Percentiles rank a stretch among this genome's conserved stretches.
Conservation (phyloP, 2,888 invertebrate genomes). For the Noctua janthe region DNA sequence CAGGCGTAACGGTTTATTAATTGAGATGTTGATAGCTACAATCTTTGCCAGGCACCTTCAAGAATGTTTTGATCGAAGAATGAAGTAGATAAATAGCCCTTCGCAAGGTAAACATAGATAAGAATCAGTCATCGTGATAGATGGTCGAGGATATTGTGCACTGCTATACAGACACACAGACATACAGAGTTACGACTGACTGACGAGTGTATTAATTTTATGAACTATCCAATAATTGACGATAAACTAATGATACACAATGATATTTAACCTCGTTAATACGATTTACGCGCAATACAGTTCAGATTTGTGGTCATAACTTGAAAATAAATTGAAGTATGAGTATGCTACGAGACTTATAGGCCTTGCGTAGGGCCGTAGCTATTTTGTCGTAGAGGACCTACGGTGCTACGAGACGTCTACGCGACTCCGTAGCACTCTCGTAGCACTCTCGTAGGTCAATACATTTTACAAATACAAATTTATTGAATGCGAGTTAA, state of each 20-base stretch:
- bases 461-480: not conserved
- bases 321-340: not conserved
- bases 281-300: not conserved
- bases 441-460: not conserved
- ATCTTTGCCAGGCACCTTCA: slow-evolving; percentile 50
- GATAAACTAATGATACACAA: slow-evolving; percentile 4
- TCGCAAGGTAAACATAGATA: slow-evolving; percentile 34
- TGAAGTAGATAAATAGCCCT: slow-evolving; percentile 50
- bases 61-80: slow-evolving; percentile 33
- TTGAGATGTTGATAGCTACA: slow-evolving; percentile 53
- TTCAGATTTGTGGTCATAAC: not conserved
- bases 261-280: not conserved
- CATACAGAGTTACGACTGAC: not conserved
- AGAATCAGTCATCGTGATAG: slow-evolving; percentile 44
- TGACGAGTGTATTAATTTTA: slow-evolving; percentile 22
- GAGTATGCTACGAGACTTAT: slow-evolving; percentile 36
- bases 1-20: slow-evolving; percentile 28
- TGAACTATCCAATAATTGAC: slow-evolving; percentile 12
- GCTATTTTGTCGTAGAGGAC: slow-evolving; percentile 34
- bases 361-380: slow-evolving; percentile 49
- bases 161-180: not conserved
- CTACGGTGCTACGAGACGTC: slow-evolving; percentile 7
- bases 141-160: slow-evolving; percentile 32
- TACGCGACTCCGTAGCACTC: slow-evolving; percentile 3
- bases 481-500: not conserved